These are phyloP conservation scores for Lycophotia porphyrea DNA, from an alignment of 2,888 invertebrate species.

Conservation along the genomic window DNA sequence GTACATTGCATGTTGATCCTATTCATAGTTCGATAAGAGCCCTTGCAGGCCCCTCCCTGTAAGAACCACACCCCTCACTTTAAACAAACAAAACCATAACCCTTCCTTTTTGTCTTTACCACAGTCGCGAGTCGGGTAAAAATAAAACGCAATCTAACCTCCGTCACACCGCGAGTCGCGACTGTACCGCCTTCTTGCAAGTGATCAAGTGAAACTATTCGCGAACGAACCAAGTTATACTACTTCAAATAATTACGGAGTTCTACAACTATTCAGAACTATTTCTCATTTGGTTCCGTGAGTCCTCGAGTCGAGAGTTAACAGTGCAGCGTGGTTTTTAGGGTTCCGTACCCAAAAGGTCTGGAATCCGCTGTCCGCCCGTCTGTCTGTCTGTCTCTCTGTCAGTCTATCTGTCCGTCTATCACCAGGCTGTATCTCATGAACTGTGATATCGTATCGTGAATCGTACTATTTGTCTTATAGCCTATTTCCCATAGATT, in stretches of 20 bases:
- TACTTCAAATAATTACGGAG: slow-evolving; percentile 41
- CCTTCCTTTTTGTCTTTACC: too few relatives aligned
- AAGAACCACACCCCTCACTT: not conserved
- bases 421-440: too few relatives aligned
- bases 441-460: too few relatives aligned
- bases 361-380: too few relatives aligned
- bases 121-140: too few relatives aligned
- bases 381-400: too few relatives aligned
- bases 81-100: not conserved
- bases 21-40: not conserved
- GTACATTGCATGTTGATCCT: not conserved
- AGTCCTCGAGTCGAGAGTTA: slow-evolving; percentile 1
- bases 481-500: too few relatives aligned
- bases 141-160: not conserved
- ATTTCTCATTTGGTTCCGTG: slow-evolving; percentile 47
- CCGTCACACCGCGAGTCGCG: not conserved
- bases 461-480: too few relatives aligned
- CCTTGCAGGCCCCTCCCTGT: too few relatives aligned
- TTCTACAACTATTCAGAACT: slow-evolving; percentile 41
- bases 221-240: slow-evolving; percentile 21
- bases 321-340: not conserved
- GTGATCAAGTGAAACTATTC: slow-evolving; percentile 43
- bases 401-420: too few relatives aligned
- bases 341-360: too few relatives aligned
- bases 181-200: slow-evolving; percentile 33